Evolutionary conservation across 2,113 vertebrate genomes (phyloP).

Genomic region (Phaethornis superciliosus): DNA sequence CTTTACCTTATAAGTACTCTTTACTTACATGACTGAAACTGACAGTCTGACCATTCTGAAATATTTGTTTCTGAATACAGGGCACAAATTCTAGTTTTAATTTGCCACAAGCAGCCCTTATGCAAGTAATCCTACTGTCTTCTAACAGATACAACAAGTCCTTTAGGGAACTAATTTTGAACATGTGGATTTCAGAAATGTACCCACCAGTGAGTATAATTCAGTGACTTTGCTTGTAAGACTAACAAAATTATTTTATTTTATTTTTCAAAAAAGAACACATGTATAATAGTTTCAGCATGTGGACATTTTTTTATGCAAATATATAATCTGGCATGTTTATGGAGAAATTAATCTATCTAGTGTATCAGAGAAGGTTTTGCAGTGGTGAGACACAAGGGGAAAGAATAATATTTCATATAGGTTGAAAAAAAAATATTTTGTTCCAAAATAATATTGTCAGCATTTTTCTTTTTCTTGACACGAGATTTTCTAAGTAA

Average conservation of each 20-base stretch:
- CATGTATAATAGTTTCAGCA: not conserved
- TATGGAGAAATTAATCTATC: not conserved
- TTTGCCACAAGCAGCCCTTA: not conserved
- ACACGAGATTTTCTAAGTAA: not conserved
- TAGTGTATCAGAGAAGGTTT: not conserved
- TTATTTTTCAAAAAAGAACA: not conserved
- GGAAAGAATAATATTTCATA: not conserved
- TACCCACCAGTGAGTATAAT: not conserved
- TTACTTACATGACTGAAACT: not conserved
- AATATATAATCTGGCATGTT: not conserved
- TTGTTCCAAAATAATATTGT: not conserved
- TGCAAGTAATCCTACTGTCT: not conserved
- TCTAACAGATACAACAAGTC: not conserved
- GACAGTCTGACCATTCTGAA: not conserved
- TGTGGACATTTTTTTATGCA: not conserved
- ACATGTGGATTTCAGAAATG: not conserved
- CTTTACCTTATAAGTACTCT: not conserved
- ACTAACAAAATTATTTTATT: not conserved
- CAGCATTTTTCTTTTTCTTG: constrained; percentile 5
- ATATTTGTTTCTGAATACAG: not conserved
- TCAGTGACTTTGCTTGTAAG: not conserved
- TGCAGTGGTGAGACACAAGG: not conserved
- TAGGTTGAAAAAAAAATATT: not conserved
- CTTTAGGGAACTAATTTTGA: not conserved
- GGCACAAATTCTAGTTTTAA: not conserved